Evolutionary conservation across 2,113 vertebrate genomes (phyloP).

Genomic region (Corapipo altera): DNA sequence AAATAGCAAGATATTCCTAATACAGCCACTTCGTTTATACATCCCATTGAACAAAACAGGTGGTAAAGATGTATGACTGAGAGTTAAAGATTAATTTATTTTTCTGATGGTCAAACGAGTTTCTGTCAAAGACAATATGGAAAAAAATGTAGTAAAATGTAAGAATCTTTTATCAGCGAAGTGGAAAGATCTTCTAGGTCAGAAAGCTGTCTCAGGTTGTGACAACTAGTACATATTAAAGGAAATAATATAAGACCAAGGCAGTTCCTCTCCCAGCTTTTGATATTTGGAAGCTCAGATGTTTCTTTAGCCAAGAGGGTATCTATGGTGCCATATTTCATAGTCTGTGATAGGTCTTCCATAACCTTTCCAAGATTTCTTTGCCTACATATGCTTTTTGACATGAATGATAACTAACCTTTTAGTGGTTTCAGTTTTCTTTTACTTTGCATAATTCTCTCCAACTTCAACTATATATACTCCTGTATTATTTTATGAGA

Average conservation of each 20-base stretch:
- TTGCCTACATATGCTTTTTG: not conserved
- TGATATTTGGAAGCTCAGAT: not conserved
- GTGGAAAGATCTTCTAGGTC: not conserved
- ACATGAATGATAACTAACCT: not conserved
- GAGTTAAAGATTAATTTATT: not conserved
- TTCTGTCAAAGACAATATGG: not conserved
- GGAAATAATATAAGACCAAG: not conserved
- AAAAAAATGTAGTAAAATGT: not conserved
- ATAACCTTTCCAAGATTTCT: not conserved
- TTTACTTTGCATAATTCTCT: not conserved
- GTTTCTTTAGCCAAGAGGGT: not conserved
- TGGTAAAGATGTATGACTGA: not conserved
- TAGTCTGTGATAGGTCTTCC: not conserved
- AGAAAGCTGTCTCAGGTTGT: not conserved
- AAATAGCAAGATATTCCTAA: slow-evolving; percentile 12
- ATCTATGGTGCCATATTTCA: not conserved
- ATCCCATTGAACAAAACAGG: not conserved
- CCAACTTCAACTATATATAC: not conserved
- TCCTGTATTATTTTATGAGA: not conserved
- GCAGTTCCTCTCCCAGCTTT: not conserved
- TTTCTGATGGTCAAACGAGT: not conserved
- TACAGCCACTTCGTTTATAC: not conserved
- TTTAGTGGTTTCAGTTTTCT: not conserved
- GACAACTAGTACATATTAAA: not conserved
- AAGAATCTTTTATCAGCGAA: not conserved